Conservation (phyloP, 2,797 vertebrate species). For the Esox masquinongy region DNA sequence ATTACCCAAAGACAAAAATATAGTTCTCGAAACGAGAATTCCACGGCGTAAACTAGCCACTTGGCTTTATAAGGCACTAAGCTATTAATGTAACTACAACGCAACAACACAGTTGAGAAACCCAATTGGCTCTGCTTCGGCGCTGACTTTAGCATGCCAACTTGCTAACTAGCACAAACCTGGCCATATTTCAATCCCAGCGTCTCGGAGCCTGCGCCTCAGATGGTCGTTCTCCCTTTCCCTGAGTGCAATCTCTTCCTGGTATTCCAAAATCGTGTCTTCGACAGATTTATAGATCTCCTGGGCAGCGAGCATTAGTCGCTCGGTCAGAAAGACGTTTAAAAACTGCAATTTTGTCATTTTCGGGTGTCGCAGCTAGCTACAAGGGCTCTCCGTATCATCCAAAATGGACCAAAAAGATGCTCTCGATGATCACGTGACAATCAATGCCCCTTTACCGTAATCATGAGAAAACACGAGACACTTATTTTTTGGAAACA, state of each 20-base stretch:
- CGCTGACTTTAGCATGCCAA: conserved; percentile 39
- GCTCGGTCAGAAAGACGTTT: conserved; percentile 75
- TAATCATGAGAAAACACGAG: conserved; percentile 8
- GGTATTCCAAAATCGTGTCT: conserved; percentile 75
- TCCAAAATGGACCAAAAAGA: conserved; percentile 69
- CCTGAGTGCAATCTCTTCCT: conserved; percentile 73
- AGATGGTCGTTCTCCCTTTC: conserved; percentile 77
- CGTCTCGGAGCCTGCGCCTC: conserved; percentile 73
- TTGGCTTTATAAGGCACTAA: background rate
- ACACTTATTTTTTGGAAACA: too few relatives aligned
- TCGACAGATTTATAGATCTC: conserved; percentile 77
- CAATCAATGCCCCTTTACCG: conserved; percentile 40
- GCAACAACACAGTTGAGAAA: background rate
- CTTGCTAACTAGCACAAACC: conserved; percentile 55
- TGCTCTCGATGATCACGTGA: conserved; percentile 70
- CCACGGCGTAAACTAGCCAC: background rate
- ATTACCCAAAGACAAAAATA: background rate
- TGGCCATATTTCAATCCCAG: conserved; percentile 77
- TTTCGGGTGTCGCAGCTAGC: conserved; percentile 40
- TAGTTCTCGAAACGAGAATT: background rate
- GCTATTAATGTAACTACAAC: background rate
- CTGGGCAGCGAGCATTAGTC: conserved; percentile 75
- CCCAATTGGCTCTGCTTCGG: background rate
- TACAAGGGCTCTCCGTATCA: conserved; percentile 34
- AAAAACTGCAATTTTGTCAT: conserved; percentile 77